Conservation (phyloP, 2,797 vertebrate genomes). For the Rhinatrema bivittatum region DNA sequence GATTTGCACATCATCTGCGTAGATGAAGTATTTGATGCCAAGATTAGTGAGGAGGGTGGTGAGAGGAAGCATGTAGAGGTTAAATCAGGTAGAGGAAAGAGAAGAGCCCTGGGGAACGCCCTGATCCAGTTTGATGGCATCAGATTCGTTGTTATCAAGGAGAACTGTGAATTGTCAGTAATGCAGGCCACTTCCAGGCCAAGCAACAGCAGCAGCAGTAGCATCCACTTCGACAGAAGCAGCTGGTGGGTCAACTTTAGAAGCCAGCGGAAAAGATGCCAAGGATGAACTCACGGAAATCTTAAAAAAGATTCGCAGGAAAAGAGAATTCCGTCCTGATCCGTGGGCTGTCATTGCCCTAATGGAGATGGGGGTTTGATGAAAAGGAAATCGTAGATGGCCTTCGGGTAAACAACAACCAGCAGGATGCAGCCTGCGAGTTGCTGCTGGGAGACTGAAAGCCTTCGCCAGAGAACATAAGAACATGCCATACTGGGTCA, state of each 20-base stretch:
- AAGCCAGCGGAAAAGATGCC: conserved; percentile 56
- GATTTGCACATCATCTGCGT: no score
- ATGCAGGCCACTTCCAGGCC: conserved; percentile 82
- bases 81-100: no score
- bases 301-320: conserved; percentile 95
- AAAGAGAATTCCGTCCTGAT: conserved; percentile 92
- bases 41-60: no score
- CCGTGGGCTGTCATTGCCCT: conserved; percentile 86
- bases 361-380: conserved; percentile 98
- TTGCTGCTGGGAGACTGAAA: conserved; percentile 95
- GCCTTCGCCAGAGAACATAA: conserved; percentile 90
- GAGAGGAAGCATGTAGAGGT: no score
- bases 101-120: no score
- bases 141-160: no score
- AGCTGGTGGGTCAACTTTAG: conserved; percentile 1
- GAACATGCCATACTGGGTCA: no score
- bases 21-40: no score
- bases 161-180: no score
- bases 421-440: conserved; percentile 91
- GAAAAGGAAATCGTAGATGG: conserved; percentile 94
- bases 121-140: no score
- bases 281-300: conserved; percentile 93
- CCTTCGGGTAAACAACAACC: conserved; percentile 91
- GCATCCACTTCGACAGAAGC: conserved; percentile 29
- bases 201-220: conserved; percentile 31